A percentile compares a stretch with the other conserved stretches of the same genome.
These are phyloP conservation scores for Rapana venosa DNA, from an alignment of 2,888 invertebrate genomes.

Conservation along the genomic window DNA sequence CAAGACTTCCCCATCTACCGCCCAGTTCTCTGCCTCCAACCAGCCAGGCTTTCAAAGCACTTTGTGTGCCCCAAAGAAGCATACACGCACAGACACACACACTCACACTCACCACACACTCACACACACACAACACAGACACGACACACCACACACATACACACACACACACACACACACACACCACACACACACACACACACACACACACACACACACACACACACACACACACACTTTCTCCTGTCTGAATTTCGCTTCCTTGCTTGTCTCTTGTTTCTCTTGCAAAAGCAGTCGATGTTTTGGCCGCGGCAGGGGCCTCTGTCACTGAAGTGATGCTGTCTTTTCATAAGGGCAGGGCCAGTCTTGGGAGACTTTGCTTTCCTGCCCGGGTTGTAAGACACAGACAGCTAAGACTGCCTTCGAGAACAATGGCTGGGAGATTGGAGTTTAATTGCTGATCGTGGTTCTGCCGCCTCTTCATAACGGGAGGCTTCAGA, in stretches of 20 bases:
- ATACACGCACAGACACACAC: background rate
- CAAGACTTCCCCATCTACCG: conserved; percentile 40
- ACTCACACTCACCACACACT: too few species aligned
- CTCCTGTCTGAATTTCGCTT: background rate
- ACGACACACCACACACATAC: too few species aligned
- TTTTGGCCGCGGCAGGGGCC: conserved; percentile 8
- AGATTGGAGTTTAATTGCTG: conserved; percentile 37
- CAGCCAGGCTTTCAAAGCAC: conserved; percentile 28
- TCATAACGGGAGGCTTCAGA: conserved; percentile 2
- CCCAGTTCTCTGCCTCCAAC: background rate
- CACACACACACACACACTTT: conserved; percentile 11
- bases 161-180: too few species aligned
- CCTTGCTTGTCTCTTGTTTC: conserved; percentile 25
- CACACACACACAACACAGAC: too few species aligned
- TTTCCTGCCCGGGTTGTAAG: conserved; percentile 5
- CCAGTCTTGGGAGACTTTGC: background rate
- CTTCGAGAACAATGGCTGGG: background rate
- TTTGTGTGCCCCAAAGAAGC: background rate
- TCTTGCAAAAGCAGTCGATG: conserved; percentile 7
- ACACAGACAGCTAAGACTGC: conserved; percentile 34
- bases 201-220: too few species aligned
- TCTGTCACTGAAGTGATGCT: background rate
- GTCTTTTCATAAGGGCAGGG: conserved; percentile 27
- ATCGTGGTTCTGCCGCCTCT: conserved; percentile 26
- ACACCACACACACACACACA: too few species aligned